Percentiles rank a stretch among this genome's conserved stretches.
phyloP scores from a whole-genome alignment of 35 echinoderm and acorn worm species.

The Eucidaris tribuloides region DNA sequence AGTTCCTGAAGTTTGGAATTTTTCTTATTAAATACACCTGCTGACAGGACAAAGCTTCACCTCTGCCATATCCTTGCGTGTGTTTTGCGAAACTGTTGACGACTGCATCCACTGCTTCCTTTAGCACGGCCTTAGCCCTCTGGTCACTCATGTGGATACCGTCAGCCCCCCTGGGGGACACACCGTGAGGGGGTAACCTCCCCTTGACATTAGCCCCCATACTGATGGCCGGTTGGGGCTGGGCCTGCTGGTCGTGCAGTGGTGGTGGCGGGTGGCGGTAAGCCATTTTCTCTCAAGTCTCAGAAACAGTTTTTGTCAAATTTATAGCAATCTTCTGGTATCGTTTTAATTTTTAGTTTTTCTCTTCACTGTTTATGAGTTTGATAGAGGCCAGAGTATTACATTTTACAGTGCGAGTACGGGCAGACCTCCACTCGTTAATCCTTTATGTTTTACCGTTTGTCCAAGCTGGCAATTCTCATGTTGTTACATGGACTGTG shows the following conservation, averaged over 20 bases:
- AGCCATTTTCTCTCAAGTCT: constrained; percentile 31
- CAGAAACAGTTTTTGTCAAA: too few relatives aligned
- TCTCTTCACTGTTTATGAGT: too few relatives aligned
- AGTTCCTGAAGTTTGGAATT: too few relatives aligned
- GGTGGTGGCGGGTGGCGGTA: not conserved
- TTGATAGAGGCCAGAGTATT: too few relatives aligned
- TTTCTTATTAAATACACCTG: too few relatives aligned
- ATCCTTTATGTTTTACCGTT: too few relatives aligned
- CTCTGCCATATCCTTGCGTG: constrained; percentile 98
- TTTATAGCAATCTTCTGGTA: too few relatives aligned
- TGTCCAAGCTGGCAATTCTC: too few relatives aligned
- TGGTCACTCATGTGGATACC: constrained; percentile 82
- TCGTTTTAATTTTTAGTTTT: too few relatives aligned
- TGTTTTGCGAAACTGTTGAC: constrained; percentile 99
- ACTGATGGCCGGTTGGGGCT: not conserved
- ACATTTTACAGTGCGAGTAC: too few relatives aligned
- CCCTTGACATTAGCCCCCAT: not conserved
- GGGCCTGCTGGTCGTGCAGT: not conserved
- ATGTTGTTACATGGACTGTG: too few relatives aligned
- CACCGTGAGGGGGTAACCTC: not conserved
- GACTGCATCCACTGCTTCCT: constrained; percentile 98
- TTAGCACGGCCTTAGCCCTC: constrained; percentile 84
- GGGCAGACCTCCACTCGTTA: too few relatives aligned
- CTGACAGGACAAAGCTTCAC: constrained; percentile 18
- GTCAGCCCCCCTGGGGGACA: not conserved